Evolutionary conservation across 2,113 vertebrate genomes (phyloP).

Genomic region (Romanogobio albipinnatus): DNA sequence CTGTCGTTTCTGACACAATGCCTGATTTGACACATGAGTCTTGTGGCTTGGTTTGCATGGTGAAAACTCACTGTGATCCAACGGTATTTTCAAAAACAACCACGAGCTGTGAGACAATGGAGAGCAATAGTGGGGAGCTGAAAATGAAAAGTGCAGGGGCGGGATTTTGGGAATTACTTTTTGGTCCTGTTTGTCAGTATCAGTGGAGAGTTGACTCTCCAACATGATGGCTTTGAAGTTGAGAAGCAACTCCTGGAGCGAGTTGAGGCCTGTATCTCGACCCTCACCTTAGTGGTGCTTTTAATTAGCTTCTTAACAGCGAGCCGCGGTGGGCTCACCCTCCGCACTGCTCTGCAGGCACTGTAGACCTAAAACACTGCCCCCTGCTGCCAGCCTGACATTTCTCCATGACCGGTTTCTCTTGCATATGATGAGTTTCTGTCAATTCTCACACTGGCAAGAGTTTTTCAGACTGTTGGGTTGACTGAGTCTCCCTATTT

Average conservation of each 20-base stretch:
- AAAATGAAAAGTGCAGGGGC: constrained; percentile 34
- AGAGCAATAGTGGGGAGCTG: constrained; percentile 19
- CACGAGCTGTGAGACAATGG: constrained; percentile 24
- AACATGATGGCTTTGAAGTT: constrained; percentile 52
- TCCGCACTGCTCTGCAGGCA: constrained; percentile 50
- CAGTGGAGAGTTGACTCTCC: constrained; percentile 61
- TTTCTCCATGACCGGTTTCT: constrained; percentile 41
- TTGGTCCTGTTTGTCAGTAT: constrained; percentile 61
- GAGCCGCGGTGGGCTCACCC: constrained; percentile 35
- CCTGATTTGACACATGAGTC: constrained; percentile 34
- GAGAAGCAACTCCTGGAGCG: constrained; percentile 55
- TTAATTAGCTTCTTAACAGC: constrained; percentile 70
- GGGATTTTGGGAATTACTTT: constrained; percentile 50
- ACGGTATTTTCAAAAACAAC: constrained; percentile 40
- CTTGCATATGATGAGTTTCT: not conserved
- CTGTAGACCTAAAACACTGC: constrained; percentile 63
- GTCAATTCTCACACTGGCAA: not conserved
- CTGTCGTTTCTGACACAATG: constrained; percentile 40
- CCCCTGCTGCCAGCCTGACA: constrained; percentile 65
- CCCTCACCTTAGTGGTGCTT: constrained; percentile 61
- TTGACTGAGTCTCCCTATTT: not conserved
- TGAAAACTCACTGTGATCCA: constrained; percentile 12
- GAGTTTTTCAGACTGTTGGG: not conserved
- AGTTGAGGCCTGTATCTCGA: constrained; percentile 54
- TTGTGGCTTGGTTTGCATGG: not conserved